phyloP scores from a whole-genome alignment of 2,113 vertebrate species.

The Tyto alba region DNA sequence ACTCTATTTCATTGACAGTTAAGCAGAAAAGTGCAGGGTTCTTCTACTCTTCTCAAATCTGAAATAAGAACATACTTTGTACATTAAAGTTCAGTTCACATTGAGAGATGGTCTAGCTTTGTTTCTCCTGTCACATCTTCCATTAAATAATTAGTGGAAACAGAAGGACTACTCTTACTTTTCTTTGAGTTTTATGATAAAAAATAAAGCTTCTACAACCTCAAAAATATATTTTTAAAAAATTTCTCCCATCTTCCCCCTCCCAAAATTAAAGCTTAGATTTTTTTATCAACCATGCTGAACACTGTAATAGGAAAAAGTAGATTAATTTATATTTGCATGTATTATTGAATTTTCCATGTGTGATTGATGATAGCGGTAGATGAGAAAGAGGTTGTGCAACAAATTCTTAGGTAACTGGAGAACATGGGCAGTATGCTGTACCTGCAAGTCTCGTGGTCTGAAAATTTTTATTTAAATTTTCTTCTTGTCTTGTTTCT shows the following conservation, averaged over 20 bases:
- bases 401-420: background rate
- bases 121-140: background rate
- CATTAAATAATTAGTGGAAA: background rate
- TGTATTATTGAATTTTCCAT: background rate
- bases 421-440: background rate
- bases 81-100: background rate
- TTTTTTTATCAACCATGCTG: background rate
- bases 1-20: background rate
- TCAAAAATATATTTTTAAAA: background rate
- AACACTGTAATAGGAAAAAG: background rate
- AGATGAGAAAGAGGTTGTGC: background rate
- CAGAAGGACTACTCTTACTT: background rate
- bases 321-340: background rate
- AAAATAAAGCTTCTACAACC: background rate
- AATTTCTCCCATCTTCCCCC: too few species aligned
- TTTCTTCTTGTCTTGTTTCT: background rate
- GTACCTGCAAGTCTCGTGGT: background rate
- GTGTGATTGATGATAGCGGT: background rate
- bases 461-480: background rate
- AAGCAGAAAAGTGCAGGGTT: background rate
- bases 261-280: background rate
- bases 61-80: background rate
- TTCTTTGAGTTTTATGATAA: background rate
- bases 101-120: background rate
- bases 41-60: background rate